phyloP scores from a whole-genome alignment of 2,888 invertebrate genomes.

The Andrena praecox region DNA sequence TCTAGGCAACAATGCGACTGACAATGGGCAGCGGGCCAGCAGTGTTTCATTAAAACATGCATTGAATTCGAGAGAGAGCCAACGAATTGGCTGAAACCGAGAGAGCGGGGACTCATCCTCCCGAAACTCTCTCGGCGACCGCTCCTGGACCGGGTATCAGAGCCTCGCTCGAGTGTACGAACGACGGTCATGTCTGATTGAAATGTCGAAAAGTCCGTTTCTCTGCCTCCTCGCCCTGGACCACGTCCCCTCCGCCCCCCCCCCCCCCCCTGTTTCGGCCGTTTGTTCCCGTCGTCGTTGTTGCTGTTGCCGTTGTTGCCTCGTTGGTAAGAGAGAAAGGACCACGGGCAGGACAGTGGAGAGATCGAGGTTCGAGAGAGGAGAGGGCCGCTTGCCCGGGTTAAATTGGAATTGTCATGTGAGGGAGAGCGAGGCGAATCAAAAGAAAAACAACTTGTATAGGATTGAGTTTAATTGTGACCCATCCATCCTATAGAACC shows the following conservation, averaged over 20 bases:
- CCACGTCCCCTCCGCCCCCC: background rate
- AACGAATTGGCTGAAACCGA: conserved; percentile 82
- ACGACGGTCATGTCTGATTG: conserved; percentile 82
- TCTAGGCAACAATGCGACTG: conserved; percentile 80
- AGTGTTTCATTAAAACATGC: conserved; percentile 84
- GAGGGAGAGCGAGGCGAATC: conserved; percentile 80
- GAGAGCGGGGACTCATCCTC: conserved; percentile 63
- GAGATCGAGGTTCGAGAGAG: conserved; percentile 46
- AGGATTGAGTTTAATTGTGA: conserved; percentile 82
- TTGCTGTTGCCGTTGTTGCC: conserved; percentile 59
- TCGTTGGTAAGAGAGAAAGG: conserved; percentile 57
- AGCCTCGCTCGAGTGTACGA: conserved; percentile 57
- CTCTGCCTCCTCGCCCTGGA: conserved; percentile 53
- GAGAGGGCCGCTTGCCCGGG: conserved; percentile 63
- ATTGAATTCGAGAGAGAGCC: conserved; percentile 81
- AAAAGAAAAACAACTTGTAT: conserved; percentile 83
- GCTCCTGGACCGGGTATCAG: conserved; percentile 54
- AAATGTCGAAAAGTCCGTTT: conserved; percentile 82
- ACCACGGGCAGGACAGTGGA: conserved; percentile 36
- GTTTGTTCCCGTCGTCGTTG: conserved; percentile 40
- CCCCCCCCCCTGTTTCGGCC: conserved; percentile 3
- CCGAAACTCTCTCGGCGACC: conserved; percentile 30
- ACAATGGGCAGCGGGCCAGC: conserved; percentile 84
- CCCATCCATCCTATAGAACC: conserved; percentile 55
- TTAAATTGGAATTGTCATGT: conserved; percentile 83